phyloP scores from a whole-genome alignment of 1,140 invertebrate species.

The Trypoxylus dichotomus region DNA sequence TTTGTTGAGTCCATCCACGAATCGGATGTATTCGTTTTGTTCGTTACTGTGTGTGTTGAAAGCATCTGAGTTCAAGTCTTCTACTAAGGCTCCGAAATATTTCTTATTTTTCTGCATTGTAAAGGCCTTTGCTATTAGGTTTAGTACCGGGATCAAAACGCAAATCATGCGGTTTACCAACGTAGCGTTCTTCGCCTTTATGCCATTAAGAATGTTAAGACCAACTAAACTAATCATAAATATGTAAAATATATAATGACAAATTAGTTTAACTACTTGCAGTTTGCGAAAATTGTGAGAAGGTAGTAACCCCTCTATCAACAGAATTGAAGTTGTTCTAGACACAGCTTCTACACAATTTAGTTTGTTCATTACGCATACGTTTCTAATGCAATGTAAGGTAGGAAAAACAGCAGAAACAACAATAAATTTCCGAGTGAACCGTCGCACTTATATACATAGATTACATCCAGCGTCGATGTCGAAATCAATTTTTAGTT shows the following conservation, averaged over 20 bases:
- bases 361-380: background rate
- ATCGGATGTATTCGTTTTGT: background rate
- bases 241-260: background rate
- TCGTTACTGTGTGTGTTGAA: background rate
- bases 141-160: background rate
- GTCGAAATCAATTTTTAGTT: no score
- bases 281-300: background rate
- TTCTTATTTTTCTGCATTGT: background rate
- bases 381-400: no score
- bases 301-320: background rate
- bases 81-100: background rate
- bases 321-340: background rate
- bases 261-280: background rate
- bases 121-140: background rate
- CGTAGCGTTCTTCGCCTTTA: background rate
- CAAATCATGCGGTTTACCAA: background rate
- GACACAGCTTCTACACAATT: background rate
- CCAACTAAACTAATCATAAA: background rate
- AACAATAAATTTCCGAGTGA: no score
- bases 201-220: background rate
- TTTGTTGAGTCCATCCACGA: background rate
- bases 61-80: background rate
- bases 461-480: no score
- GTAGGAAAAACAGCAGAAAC: no score
- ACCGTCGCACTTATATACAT: no score